Evolutionary conservation across 2,888 invertebrate genomes (phyloP), one percentile per base, ranked within the genome.

Genomic region (Diploptera punctata): DNA sequence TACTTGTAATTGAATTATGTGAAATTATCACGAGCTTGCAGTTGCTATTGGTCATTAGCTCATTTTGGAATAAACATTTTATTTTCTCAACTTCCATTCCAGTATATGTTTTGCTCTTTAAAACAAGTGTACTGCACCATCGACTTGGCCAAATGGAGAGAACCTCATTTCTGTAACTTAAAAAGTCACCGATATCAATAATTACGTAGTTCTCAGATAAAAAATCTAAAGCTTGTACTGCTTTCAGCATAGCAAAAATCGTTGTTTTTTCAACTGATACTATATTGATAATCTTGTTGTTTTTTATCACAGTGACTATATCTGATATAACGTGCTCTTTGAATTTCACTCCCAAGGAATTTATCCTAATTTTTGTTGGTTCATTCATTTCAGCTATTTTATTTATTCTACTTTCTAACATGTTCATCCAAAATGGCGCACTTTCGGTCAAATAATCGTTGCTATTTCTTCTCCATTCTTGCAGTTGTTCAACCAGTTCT

Each of bases 391-490:
- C 38, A 38, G 5, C 7, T 9, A 38, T 38, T 38, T 9, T 5
- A 38, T 38, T 16, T 13, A 65, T 44, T 19, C 65, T 5, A 3
- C 9, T 13, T 43, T 44, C 21, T 43, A 65, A 38, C 65, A 65
- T 19, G 7, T 65, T 43, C 33, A 65, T 18, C 65, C 65, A 65
- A 16, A 65, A 38, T 16, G 4, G 7, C 9, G 65, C 33, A 38
- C 38, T 38, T 21, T 65, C 43, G 13, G 65, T 65, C 3, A 65
- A 43, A 21, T 65, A 65, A 21, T 65, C 33, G 21, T 43, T 65
- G 10, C 65, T 43, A 43, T 65, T 43, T 65, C 43, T 33, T 43
- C 65, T 38, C 65, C 65, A 65, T 10, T 65, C 43, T 38, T 65
- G 65, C 65, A 65, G 33, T 19, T 43, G 33, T 24, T 65, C 43